Conservation (phyloP, 2,113 vertebrate genomes). For the Dasyprocta punctata region DNA sequence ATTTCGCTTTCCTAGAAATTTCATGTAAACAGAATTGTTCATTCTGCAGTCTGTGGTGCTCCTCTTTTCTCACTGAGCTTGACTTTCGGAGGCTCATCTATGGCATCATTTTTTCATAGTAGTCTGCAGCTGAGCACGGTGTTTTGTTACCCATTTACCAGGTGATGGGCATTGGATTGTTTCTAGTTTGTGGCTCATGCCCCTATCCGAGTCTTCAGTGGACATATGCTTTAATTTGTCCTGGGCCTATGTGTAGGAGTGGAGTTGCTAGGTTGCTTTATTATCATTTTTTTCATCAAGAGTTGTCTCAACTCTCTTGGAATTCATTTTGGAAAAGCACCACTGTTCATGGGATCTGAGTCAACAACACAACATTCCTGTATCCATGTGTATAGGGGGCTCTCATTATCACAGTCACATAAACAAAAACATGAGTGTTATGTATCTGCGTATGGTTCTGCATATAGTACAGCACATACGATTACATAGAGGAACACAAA, state of each 20-base stretch:
- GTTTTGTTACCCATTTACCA: neutral
- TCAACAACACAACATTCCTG: neutral
- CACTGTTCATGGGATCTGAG: neutral
- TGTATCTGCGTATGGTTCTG: neutral
- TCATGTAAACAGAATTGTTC: neutral
- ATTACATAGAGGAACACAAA: neutral
- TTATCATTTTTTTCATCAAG: neutral
- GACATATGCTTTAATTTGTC: neutral
- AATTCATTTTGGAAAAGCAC: conserved; percentile 17
- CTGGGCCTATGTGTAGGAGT: neutral
- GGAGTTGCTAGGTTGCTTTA: neutral
- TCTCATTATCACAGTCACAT: neutral
- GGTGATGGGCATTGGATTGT: neutral
- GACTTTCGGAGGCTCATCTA: neutral
- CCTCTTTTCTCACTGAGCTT: neutral
- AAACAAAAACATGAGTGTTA: neutral
- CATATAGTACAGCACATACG: neutral
- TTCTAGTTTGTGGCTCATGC: neutral
- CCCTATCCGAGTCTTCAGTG: neutral
- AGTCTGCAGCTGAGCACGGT: neutral
- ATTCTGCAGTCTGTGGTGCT: neutral
- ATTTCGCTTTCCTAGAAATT: neutral
- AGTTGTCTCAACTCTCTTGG: neutral
- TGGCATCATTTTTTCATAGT: too few species aligned
- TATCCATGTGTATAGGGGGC: neutral